phyloP scores from a whole-genome alignment of 2,888 invertebrate species.

The Zhuqinia jingwanae region DNA sequence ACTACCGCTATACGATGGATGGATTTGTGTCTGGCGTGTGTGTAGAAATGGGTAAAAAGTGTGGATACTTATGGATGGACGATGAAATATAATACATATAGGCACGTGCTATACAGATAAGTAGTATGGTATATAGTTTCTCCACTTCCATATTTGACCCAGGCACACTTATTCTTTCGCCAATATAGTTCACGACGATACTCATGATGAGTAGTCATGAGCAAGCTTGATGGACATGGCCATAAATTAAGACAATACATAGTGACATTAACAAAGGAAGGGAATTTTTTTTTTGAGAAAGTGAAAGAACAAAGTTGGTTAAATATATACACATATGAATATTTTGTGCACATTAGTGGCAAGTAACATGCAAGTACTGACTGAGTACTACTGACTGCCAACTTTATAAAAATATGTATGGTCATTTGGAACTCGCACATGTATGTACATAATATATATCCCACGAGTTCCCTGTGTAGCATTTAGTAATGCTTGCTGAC shows the following conservation, averaged over 20 bases:
- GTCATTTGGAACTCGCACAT: neutral
- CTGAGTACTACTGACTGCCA: neutral
- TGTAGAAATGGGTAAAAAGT: neutral
- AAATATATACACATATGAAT: constrained; percentile 15
- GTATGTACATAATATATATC: neutral
- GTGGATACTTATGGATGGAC: neutral
- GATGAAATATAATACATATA: neutral
- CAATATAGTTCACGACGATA: neutral
- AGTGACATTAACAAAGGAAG: no score
- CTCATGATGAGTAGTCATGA: no score
- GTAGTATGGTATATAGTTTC: no score
- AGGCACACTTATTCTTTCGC: constrained; percentile 44
- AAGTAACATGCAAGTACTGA: constrained; percentile 7
- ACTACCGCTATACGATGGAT: neutral
- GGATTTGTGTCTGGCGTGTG: neutral
- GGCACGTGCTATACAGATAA: no score
- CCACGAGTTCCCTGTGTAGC: neutral
- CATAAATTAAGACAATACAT: no score
- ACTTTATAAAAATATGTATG: neutral
- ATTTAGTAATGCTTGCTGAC: constrained; percentile 1
- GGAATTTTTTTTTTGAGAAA: no score
- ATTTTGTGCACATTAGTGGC: constrained; percentile 24
- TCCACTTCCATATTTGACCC: constrained; percentile 40
- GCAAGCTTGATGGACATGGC: no score
- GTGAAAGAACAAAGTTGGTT: no score